Conservation (phyloP, 1,140 invertebrate genomes). For the Matsumurasca onukii region DNA sequence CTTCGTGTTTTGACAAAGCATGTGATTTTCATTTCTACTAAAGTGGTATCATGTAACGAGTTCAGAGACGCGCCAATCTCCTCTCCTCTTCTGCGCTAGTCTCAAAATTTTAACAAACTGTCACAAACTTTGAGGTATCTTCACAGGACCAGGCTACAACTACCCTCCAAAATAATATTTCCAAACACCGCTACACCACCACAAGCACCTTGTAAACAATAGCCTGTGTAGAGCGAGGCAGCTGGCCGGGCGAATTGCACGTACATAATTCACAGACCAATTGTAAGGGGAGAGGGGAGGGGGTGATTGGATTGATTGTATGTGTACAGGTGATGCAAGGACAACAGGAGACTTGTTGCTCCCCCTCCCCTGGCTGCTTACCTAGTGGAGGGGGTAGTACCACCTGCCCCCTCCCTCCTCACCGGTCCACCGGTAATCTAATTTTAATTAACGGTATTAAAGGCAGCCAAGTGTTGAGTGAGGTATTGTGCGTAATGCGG, state of each 20-base stretch:
- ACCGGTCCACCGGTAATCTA: constrained; percentile 5
- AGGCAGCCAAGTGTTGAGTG: not conserved
- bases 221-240: not conserved
- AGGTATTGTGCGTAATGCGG: not conserved
- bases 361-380: not conserved
- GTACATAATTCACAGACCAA: constrained; percentile 12
- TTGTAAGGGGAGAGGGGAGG: not conserved
- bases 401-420: constrained; percentile 4
- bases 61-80: too few species aligned
- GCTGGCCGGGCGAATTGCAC: not conserved
- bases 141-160: too few species aligned
- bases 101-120: too few species aligned
- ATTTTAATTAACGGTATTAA: constrained; percentile 21
- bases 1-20: too few species aligned
- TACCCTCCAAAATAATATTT: too few species aligned
- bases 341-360: constrained; percentile 20
- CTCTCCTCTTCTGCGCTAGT: too few species aligned
- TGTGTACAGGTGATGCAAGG: constrained; percentile 15
- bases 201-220: not conserved
- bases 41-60: too few species aligned
- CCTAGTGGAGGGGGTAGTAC: not conserved
- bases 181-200: too few species aligned
- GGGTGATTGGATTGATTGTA: constrained; percentile 15
- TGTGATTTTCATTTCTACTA: too few species aligned
- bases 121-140: too few species aligned